phyloP scores from a whole-genome alignment of 2,888 invertebrate species.

The Eudemis profundana region DNA sequence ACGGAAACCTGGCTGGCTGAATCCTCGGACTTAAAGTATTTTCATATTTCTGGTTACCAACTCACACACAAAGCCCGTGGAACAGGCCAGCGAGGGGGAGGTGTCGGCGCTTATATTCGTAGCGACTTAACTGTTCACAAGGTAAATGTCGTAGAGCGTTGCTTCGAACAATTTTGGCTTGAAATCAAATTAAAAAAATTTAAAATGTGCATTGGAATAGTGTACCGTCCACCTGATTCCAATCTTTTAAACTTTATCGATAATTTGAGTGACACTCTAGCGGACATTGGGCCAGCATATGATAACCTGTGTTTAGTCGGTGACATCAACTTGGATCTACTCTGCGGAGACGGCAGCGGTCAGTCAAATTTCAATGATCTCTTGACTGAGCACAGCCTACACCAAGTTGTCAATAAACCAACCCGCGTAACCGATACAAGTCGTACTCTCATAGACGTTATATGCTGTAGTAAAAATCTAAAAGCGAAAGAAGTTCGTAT shows the following conservation, averaged over 20 bases:
- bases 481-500: background rate
- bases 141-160: too few species aligned
- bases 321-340: conserved; percentile 12
- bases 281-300: background rate
- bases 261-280: background rate
- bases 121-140: background rate
- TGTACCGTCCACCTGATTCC: conserved; percentile 11
- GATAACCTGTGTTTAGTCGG: conserved; percentile 11
- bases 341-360: background rate
- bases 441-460: background rate
- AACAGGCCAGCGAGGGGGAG: conserved; percentile 11
- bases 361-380: background rate
- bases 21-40: background rate
- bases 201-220: conserved; percentile 1
- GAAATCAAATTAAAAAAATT: conserved; percentile 2
- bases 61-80: conserved; percentile 18
- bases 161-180: conserved; percentile 27
- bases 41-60: conserved; percentile 9
- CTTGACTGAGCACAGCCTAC: background rate
- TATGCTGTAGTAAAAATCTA: background rate
- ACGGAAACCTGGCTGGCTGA: conserved; percentile 28
- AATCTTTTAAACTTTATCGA: background rate
- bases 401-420: background rate
- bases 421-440: background rate
- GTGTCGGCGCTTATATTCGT: conserved; percentile 11